Percentiles rank a stretch among this genome's conserved stretches.
Evolutionary conservation across 2,888 invertebrate species (phyloP).

Genomic region (Amphipoea oculea): DNA sequence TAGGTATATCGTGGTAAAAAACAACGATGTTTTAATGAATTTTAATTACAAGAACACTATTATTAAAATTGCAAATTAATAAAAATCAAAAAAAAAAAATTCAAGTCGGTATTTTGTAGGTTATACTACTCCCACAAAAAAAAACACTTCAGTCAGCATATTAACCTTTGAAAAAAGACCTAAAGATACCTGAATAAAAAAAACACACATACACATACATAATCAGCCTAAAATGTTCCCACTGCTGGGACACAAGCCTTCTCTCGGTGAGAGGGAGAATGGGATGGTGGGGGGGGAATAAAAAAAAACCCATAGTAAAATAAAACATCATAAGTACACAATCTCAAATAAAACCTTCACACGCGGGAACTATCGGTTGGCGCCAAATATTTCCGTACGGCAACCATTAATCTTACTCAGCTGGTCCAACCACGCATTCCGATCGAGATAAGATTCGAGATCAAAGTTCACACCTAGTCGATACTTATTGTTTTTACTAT

Average conservation of each 20-base stretch:
- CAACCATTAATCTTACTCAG: constrained; percentile 66
- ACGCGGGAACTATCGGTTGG: constrained; percentile 49
- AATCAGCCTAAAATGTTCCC: no score
- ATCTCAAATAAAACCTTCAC: neutral
- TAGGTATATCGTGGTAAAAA: neutral
- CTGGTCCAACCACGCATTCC: constrained; percentile 39
- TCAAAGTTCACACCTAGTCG: constrained; percentile 69
- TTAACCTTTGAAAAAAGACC: neutral
- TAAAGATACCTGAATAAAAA: neutral
- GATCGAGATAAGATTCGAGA: constrained; percentile 69
- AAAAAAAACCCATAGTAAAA: neutral
- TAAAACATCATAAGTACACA: neutral
- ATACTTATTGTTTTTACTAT: constrained; percentile 69
- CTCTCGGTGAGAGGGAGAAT: no score
- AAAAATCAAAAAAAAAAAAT: no score
- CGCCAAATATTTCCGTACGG: constrained; percentile 62
- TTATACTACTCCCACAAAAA: neutral
- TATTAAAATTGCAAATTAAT: neutral
- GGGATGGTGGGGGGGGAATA: no score
- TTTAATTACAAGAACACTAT: neutral
- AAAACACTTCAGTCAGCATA: neutral
- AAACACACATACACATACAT: neutral
- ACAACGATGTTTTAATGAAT: no score
- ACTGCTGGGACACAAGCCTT: no score
- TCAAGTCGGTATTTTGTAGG: rapidly evolving